Percentiles rank a stretch among this genome's conserved stretches.
These are phyloP conservation scores for Pheosia gnoma DNA, from an alignment of 2,888 invertebrate genomes.

Conservation along the genomic window DNA sequence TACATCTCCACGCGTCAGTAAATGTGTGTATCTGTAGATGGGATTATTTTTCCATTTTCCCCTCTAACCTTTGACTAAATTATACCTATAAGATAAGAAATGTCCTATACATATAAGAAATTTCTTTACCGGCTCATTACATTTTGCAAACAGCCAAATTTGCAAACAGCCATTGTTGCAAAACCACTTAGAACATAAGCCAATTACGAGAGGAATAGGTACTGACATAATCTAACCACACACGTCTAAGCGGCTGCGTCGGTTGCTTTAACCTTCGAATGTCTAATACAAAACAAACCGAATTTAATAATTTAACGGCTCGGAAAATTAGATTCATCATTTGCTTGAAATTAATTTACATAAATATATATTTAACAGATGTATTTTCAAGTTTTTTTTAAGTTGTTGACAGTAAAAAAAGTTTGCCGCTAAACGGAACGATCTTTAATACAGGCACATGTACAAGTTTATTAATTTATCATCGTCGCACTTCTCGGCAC, in stretches of 20 bases:
- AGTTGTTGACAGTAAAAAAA: too few relatives aligned
- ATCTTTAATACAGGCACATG: too few relatives aligned
- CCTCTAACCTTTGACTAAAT: constrained; percentile 1
- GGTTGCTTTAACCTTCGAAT: background rate
- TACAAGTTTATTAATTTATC: too few relatives aligned
- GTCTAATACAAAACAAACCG: background rate
- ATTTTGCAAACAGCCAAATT: background rate
- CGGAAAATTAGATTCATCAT: background rate
- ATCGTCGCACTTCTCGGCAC: too few relatives aligned
- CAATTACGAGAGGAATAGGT: constrained; percentile 22
- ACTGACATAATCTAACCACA: constrained; percentile 27
- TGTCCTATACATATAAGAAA: background rate
- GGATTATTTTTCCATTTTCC: background rate
- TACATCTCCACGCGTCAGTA: background rate
- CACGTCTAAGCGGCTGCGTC: background rate
- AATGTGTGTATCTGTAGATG: background rate
- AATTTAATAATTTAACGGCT: background rate
- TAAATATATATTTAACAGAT: background rate
- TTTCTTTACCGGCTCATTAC: background rate
- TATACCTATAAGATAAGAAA: background rate
- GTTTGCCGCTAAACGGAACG: too few relatives aligned
- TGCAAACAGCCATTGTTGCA: background rate
- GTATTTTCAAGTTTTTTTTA: too few relatives aligned
- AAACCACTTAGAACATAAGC: constrained; percentile 22
- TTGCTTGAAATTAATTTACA: background rate